Conservation (phyloP, 2,797 vertebrate genomes). For the Micropoecilia bifurca region DNA sequence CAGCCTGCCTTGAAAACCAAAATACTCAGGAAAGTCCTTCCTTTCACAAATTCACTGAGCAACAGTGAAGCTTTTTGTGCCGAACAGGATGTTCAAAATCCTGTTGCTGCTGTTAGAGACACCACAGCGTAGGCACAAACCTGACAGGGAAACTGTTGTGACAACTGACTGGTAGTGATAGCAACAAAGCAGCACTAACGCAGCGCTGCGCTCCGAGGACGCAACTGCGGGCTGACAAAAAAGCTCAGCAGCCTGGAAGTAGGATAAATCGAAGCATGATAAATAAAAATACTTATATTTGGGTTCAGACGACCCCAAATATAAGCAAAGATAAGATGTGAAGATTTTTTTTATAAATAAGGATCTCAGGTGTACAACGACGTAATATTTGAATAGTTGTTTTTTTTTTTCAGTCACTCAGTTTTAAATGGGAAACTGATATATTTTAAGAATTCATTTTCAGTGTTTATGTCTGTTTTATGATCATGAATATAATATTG, state of each 20-base stretch:
- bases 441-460: not conserved
- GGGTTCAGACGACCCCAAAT: not conserved
- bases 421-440: not conserved
- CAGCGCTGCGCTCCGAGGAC: conserved; percentile 40
- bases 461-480: not conserved
- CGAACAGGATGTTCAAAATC: conserved; percentile 39
- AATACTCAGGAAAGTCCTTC: not conserved
- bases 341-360: not conserved
- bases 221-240: conserved; percentile 43
- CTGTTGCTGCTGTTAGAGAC: conserved; percentile 32
- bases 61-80: conserved; percentile 16
- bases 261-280: conserved; percentile 43
- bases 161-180: conserved; percentile 68
- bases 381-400: not conserved
- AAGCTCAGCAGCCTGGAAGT: conserved; percentile 43
- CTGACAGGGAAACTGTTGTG: conserved; percentile 57
- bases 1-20: conserved; percentile 10
- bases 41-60: not conserved
- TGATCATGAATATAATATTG: not conserved
- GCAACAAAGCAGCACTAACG: conserved; percentile 53
- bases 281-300: not conserved
- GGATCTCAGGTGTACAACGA: not conserved
- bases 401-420: not conserved
- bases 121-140: conserved; percentile 42
- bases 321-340: not conserved